phyloP scores from a whole-genome alignment of 1,140 invertebrate species.

The Idris sp. region DNA sequence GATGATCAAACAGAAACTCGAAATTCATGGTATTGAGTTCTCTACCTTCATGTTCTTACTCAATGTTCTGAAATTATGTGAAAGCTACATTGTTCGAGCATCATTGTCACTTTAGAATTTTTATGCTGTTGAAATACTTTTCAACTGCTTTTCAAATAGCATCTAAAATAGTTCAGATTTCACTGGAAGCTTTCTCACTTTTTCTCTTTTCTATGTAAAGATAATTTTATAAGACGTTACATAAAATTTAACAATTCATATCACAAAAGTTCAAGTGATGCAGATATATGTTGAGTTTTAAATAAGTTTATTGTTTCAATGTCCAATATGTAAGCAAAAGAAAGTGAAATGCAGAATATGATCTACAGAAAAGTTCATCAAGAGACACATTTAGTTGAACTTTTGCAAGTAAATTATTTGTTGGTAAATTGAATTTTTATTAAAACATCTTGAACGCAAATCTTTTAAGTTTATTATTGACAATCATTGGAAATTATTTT shows the following conservation, averaged over 20 bases:
- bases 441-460: conserved; percentile 11
- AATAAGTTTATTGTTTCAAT: conserved; percentile 22
- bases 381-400: too few species aligned
- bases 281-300: not conserved
- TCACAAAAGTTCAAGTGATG: not conserved
- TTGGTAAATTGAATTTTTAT: conserved; percentile 18
- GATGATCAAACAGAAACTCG: conserved; percentile 52
- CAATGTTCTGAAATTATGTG: conserved; percentile 33
- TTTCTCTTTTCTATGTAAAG: conserved; percentile 8
- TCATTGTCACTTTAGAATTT: conserved; percentile 37
- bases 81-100: conserved; percentile 25
- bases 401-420: too few species aligned
- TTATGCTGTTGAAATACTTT: conserved; percentile 26
- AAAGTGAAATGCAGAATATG: too few species aligned
- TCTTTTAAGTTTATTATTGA: conserved; percentile 38
- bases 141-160: conserved; percentile 11
- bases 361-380: too few species aligned
- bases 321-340: too few species aligned
- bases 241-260: conserved; percentile 5
- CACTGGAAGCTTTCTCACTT: conserved; percentile 1
- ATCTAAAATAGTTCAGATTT: conserved; percentile 22
- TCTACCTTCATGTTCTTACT: conserved; percentile 4
- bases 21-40: conserved; percentile 41
- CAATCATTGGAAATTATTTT: conserved; percentile 23
- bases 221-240: conserved; percentile 11